Base-by-base conservation (phyloP, 2,888 invertebrate genomes). In the Diadegma fenestrale region DNA sequence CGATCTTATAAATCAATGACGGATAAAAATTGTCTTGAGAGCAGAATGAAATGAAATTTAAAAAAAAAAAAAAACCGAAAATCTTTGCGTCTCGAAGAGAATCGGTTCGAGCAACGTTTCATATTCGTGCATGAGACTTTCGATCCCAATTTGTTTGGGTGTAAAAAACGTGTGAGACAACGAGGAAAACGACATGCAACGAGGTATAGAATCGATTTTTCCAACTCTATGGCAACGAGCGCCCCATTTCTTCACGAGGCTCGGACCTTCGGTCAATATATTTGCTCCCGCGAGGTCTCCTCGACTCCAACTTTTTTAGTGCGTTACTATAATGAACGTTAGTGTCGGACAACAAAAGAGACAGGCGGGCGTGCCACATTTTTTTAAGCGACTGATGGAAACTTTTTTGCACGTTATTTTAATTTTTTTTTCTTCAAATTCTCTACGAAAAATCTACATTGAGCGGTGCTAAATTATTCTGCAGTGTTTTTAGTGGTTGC, bases 181-280 rank as follows among this genome's bases (percentile, higher is more conserved):
- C 43, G 43, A 22, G 58, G 41, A 19, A 41, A 26, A 58, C 54
- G 14, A 71, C 64, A 51, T 54, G 82, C 43, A 82, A 61, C 54
- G 82, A 78, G 82, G 85, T 71, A 87, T 84, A 85, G 88, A 91
- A 92, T 92, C 92, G 92, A 92, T 92, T 78, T n/a, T 63, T 76
- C n/a, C 66, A 92, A 90, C 89, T 87, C 92, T 92, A 92, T 92
- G 92, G 92, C 90, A 92, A 92, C 92, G 88, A 51, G 63, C 87
- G 86, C 88, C 91, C 88, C 87, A 79, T 72, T 86, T 82, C 86
- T 80, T 87, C 22, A 14, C 4, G 41, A 86, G 80, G 83, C 80
- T 85, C 82, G 37, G 30, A 66, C 71, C 5, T n/a, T 90, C 88
- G 91, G 91, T 92, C 92, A 87, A 92, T 92, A 92, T 85, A 79